Percentiles rank a stretch among this genome's conserved stretches.
Conservation (phyloP, 1,140 invertebrate genomes). For the Schlechtendalia chinensis region DNA sequence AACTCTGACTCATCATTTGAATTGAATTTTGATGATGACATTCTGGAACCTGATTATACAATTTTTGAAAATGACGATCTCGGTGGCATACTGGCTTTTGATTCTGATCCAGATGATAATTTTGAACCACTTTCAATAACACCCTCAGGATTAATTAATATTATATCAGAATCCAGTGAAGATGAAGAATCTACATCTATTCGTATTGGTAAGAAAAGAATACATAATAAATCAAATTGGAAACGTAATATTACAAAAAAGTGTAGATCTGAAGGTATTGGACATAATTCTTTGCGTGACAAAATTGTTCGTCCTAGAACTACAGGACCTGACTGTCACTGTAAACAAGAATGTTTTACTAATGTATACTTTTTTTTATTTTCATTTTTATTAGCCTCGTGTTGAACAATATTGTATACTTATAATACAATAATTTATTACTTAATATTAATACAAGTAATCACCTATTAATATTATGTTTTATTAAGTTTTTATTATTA, state of each 20-base stretch:
- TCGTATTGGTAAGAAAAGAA: background rate
- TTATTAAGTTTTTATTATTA: conserved; percentile 15
- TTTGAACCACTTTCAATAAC: no score
- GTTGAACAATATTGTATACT: conserved; percentile 17
- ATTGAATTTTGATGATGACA: no score
- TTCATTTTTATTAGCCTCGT: conserved; percentile 16
- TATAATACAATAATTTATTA: background rate
- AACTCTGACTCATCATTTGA: no score
- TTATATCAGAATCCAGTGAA: no score
- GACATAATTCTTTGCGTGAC: background rate
- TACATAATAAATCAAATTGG: no score
- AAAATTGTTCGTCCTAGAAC: background rate
- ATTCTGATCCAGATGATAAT: no score
- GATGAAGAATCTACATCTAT: background rate
- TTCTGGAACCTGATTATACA: no score
- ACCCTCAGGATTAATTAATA: no score
- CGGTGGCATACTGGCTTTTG: no score
- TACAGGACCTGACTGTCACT: background rate
- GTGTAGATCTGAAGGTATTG: background rate
- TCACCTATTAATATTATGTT: no score
- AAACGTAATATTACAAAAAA: no score
- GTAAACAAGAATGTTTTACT: background rate
- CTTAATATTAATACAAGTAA: background rate
- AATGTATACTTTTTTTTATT: conserved; percentile 13
- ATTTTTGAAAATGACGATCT: no score